Base-by-base conservation (phyloP, 1,140 invertebrate genomes). In the Olivierus martensii region DNA sequence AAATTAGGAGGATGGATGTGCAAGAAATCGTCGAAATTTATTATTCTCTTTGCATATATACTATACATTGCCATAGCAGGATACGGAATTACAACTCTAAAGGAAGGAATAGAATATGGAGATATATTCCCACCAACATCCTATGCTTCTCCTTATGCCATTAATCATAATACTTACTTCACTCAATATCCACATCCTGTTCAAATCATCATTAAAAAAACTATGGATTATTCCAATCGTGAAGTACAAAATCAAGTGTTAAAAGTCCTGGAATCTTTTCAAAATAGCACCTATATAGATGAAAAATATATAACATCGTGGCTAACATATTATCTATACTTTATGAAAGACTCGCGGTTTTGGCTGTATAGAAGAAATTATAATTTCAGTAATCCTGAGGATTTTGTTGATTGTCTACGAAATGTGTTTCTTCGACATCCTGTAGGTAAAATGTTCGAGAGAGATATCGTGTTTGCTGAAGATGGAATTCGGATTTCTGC, bases 61-160 rank as follows among this genome's bases (percentile, higher is more conserved):
- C 69, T 77, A 0, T 96, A 95, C 63, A 63, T 94, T 2, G 76
- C 75, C 1, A 82, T 88, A 2, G 87, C 88, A 1, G 76, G 87
- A 42, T 93, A 87, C 68, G 90, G 90, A 1, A 76, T 89, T 0
- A 87, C 82, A 0, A 81, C 81, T 56, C 79, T 95, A 22, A 79
- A 90, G 66, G 90, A 93, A 74, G 91, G 89, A 1, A 70, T 94
- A 10, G 85, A 91, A 61, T 71, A 87, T 52, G 75, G 84, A 21
- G 87, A 87, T 63, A 71, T 92, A 1, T 87, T 87, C 2, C 79
- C 83, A 66, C 79, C 81, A 28, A 86, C 90, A 67, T 91, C 87
- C 0, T 91, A 92, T 63, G 89, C 87, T 4, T 82, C 89, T n/a
- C 77, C 78, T 53, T 92, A 89, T 66, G 91, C 90, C 63, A 83